phyloP scores from a whole-genome alignment of 2,888 invertebrate species.

The Dynastes grantii region DNA sequence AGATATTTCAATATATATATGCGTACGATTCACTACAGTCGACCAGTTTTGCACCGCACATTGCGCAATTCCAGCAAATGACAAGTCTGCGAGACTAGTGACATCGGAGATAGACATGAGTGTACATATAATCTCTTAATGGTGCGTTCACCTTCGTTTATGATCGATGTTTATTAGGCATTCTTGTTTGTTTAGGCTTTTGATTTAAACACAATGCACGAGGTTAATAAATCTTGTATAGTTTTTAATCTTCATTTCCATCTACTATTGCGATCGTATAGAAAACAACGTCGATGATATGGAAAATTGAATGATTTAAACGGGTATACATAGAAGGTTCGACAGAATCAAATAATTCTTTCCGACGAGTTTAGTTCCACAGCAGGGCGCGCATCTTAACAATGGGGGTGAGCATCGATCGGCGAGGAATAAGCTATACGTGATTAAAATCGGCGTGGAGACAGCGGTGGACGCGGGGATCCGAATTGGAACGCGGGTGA shows the following conservation, averaged over 20 bases:
- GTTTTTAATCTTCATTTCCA: background rate
- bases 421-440: background rate
- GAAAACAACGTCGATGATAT: background rate
- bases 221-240: background rate
- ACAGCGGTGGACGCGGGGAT: background rate
- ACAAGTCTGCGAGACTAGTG: no score
- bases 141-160: constrained; percentile 15
- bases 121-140: background rate
- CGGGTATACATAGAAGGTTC: background rate
- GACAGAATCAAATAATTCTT: constrained; percentile 6
- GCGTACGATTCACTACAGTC: no score
- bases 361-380: constrained; percentile 30
- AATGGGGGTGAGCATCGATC: constrained; percentile 32
- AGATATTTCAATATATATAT: no score
- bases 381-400: constrained; percentile 22
- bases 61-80: no score
- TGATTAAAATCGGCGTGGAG: background rate
- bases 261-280: background rate
- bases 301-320: constrained; percentile 12
- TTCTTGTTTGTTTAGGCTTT: constrained; percentile 14
- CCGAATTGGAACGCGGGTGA: background rate
- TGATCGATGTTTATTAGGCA: constrained; percentile 4
- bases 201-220: constrained; percentile 18
- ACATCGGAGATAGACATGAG: no score
- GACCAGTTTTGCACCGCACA: no score